phyloP scores from a whole-genome alignment of 2,888 invertebrate genomes.

The Hedychridium roseum region DNA sequence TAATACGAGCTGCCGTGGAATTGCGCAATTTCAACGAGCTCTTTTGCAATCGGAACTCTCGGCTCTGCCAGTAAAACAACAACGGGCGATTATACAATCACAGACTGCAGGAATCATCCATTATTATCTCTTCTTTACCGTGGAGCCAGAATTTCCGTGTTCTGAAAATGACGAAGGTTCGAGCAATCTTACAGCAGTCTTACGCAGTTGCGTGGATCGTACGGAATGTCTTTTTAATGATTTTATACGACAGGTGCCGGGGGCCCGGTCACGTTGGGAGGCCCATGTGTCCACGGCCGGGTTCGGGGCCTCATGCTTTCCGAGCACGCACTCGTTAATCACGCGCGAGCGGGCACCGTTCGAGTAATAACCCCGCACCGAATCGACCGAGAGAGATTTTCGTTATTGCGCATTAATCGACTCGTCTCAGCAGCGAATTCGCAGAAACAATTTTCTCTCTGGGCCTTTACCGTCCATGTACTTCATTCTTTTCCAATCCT shows the following conservation, averaged over 20 bases:
- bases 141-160: too few species aligned
- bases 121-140: too few species aligned
- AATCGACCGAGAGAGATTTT: constrained; percentile 7
- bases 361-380: constrained; percentile 21
- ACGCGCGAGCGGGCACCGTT: constrained; percentile 21
- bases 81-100: too few species aligned
- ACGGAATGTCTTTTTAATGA: too few species aligned
- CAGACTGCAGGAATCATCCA: too few species aligned
- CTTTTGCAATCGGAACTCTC: too few species aligned
- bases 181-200: too few species aligned
- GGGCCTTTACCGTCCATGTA: neutral
- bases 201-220: too few species aligned
- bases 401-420: neutral
- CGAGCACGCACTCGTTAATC: constrained; percentile 33
- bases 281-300: constrained; percentile 24
- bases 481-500: neutral
- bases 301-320: constrained; percentile 30
- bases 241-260: constrained; percentile 28
- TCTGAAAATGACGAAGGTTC: too few species aligned
- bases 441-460: neutral
- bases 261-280: constrained; percentile 22
- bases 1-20: constrained; percentile 14
- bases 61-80: too few species aligned
- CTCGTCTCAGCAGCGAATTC: neutral
- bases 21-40: too few species aligned